Percentiles rank a stretch among this genome's conserved stretches.
Evolutionary conservation across 2,888 invertebrate genomes (phyloP).

Genomic region (Drosophila leonis): DNA sequence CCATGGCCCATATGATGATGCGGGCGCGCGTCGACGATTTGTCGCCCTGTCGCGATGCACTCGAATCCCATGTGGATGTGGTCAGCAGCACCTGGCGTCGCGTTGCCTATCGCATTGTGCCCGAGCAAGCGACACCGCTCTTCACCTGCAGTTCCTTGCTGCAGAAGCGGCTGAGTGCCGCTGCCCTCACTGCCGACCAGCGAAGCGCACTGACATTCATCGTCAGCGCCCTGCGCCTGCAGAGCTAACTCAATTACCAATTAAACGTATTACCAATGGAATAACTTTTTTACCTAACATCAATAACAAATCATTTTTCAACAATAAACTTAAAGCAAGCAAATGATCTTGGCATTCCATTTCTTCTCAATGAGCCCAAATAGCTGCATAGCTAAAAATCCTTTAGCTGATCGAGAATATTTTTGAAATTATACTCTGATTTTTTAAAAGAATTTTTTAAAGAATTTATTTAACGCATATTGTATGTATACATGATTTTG

Average conservation of each 20-base stretch:
- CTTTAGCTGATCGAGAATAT: no score
- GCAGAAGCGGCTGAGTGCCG: conserved; percentile 54
- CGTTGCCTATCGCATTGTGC: conserved; percentile 83
- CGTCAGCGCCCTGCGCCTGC: conserved; percentile 50
- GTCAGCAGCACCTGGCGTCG: conserved; percentile 82
- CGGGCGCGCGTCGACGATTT: conserved; percentile 88
- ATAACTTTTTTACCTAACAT: neutral
- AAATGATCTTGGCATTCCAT: neutral
- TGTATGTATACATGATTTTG: conserved; percentile 25
- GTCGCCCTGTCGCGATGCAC: conserved; percentile 84
- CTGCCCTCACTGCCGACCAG: conserved; percentile 39
- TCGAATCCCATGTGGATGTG: conserved; percentile 77
- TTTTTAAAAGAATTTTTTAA: no score
- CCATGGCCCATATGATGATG: conserved; percentile 90
- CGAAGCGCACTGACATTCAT: conserved; percentile 56
- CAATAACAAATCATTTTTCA: conserved; percentile 18
- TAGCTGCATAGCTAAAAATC: no score
- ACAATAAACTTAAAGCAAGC: neutral
- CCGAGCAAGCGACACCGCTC: conserved; percentile 83
- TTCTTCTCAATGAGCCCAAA: neutral
- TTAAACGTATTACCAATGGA: neutral
- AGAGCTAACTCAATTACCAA: conserved; percentile 35
- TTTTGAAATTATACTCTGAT: no score
- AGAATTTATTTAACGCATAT: conserved; percentile 42
- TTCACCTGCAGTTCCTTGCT: conserved; percentile 71